Evolutionary conservation across 2,797 vertebrate species (phyloP).

Genomic region (Cichlasoma orientale): DNA sequence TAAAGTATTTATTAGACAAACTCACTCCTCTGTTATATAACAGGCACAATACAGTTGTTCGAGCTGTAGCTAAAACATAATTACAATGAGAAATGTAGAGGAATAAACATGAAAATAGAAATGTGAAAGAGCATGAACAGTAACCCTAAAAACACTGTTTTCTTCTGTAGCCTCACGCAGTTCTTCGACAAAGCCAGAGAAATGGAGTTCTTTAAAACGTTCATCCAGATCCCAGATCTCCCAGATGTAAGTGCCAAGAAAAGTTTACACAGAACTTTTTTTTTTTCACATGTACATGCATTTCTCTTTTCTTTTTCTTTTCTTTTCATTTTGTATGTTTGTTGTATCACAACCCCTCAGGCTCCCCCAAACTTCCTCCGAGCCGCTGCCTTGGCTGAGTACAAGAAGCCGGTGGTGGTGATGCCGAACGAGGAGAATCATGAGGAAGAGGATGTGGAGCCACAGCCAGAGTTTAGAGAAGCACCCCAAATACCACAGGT

Average conservation of each 20-base stretch:
- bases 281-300: too few species aligned
- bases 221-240: slow-evolving; percentile 95
- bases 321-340: not conserved
- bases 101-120: not conserved
- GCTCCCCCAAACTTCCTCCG: slow-evolving; percentile 95
- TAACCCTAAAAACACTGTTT: not conserved
- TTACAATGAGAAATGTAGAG: not conserved
- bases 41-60: not conserved
- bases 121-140: not conserved
- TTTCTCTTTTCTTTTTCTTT: not conserved
- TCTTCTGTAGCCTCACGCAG: slow-evolving; percentile 85
- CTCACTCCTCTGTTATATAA: not conserved
- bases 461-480: slow-evolving; percentile 53
- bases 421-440: slow-evolving; percentile 73
- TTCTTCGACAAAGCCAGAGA: slow-evolving; percentile 95
- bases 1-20: slow-evolving; percentile 30
- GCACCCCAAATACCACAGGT: slow-evolving; percentile 53
- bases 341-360: slow-evolving; percentile 61
- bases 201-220: slow-evolving; percentile 93
- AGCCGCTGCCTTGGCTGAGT: slow-evolving; percentile 90
- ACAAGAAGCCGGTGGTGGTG: slow-evolving; percentile 92
- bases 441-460: slow-evolving; percentile 66
- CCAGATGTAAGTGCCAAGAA: slow-evolving; percentile 85
- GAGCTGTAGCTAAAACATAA: not conserved
- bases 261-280: not conserved